Percentiles rank a stretch among this genome's conserved stretches.
phyloP scores from a whole-genome alignment of 2,797 vertebrate genomes.

The Halcyon badia region DNA sequence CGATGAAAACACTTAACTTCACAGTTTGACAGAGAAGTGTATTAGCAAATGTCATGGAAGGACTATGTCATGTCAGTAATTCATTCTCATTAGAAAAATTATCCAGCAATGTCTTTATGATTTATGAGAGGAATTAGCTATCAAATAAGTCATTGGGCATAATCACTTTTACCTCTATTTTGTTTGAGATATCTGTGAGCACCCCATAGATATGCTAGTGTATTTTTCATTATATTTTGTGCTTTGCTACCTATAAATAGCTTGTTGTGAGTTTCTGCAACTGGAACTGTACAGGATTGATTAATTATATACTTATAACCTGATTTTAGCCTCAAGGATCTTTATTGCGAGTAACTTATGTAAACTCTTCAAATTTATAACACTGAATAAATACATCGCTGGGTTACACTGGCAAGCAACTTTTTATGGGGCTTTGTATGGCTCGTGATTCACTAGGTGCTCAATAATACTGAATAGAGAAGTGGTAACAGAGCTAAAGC shows the following conservation, averaged over 20 bases:
- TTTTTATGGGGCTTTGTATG: background rate
- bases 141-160: background rate
- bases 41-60: conserved; percentile 67
- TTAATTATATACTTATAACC: background rate
- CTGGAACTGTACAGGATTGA: background rate
- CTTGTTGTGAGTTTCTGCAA: background rate
- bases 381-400: background rate
- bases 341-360: background rate
- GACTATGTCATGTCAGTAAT: conserved; percentile 28
- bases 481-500: background rate
- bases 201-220: background rate
- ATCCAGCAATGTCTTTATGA: conserved; percentile 22
- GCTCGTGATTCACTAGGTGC: background rate
- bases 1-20: conserved; percentile 74
- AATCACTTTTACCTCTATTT: background rate
- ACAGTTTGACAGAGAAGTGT: conserved; percentile 69
- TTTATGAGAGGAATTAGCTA: conserved; percentile 34
- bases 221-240: background rate
- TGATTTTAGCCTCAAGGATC: background rate
- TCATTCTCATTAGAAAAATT: conserved; percentile 48
- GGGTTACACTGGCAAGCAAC: background rate
- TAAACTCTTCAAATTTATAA: background rate
- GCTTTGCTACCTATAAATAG: background rate
- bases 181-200: background rate
- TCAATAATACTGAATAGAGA: background rate